Conservation (phyloP, 1,140 invertebrate genomes). For the Pomacea maculata region DNA sequence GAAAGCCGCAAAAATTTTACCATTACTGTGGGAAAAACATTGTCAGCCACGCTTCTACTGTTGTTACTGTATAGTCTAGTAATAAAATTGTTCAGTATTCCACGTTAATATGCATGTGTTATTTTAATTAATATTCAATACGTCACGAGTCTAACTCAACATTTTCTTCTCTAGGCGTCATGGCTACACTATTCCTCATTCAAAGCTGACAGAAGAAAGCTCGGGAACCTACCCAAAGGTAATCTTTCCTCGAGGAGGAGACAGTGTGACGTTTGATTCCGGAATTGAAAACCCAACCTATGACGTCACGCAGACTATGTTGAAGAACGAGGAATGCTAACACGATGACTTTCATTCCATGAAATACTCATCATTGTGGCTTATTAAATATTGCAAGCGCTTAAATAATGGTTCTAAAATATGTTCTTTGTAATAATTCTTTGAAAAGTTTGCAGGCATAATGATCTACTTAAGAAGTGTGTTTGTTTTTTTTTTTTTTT, state of each 20-base stretch:
- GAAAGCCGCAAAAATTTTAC: too few relatives aligned
- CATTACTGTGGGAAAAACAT: too few relatives aligned
- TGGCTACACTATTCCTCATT: slow-evolving; percentile 10
- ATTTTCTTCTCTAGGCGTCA: background rate
- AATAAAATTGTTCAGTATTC: too few relatives aligned
- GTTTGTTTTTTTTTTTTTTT: background rate
- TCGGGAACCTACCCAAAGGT: slow-evolving; percentile 7
- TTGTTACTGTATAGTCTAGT: too few relatives aligned
- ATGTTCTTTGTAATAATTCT: background rate
- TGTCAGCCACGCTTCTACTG: too few relatives aligned
- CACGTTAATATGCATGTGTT: too few relatives aligned
- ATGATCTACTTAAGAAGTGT: background rate
- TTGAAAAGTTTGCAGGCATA: background rate
- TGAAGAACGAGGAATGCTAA: background rate
- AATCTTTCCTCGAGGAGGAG: background rate
- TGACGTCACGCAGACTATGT: slow-evolving; percentile 15
- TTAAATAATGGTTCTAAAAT: background rate
- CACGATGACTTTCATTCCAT: background rate
- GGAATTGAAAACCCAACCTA: slow-evolving; percentile 22
- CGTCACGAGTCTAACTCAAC: too few relatives aligned
- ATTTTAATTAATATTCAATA: too few relatives aligned
- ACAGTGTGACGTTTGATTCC: slow-evolving; percentile 15
- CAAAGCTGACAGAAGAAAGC: slow-evolving; percentile 4
- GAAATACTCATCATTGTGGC: background rate
- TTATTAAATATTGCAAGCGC: background rate